phyloP scores from a whole-genome alignment of 1,140 invertebrate species.

The Procambarus virginalis region DNA sequence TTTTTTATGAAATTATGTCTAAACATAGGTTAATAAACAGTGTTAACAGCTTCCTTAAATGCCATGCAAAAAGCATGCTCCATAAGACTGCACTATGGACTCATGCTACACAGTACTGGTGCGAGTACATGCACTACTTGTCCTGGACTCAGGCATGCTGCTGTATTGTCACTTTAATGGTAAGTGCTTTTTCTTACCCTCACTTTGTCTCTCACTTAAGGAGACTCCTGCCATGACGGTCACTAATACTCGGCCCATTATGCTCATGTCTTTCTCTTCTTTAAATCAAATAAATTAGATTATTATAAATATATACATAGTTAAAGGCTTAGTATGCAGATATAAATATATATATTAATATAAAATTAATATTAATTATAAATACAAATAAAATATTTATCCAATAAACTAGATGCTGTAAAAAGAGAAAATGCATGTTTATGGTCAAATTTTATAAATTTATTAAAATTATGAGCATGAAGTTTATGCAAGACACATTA shows the following conservation, averaged over 20 bases:
- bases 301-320: not conserved
- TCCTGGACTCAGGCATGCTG: not conserved
- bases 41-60: not conserved
- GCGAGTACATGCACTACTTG: not conserved
- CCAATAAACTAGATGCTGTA: not conserved
- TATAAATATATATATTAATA: not conserved
- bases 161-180: not conserved
- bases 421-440: not conserved
- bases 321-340: not conserved
- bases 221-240: constrained; percentile 59
- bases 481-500: too few relatives aligned
- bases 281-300: constrained; percentile 24
- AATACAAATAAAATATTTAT: not conserved
- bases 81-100: not conserved
- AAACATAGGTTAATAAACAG: not conserved
- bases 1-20: too few relatives aligned
- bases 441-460: too few relatives aligned
- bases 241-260: constrained; percentile 60
- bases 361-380: not conserved
- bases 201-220: constrained; percentile 46
- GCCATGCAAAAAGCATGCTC: not conserved
- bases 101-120: not conserved
- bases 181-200: constrained; percentile 31
- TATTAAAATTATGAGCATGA: too few relatives aligned
- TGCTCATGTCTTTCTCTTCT: constrained; percentile 62